Evolutionary conservation across 2,113 vertebrate species (phyloP), one percentile per base, ranked within the genome.

Genomic region (Ictidomys tridecemlineatus): DNA sequence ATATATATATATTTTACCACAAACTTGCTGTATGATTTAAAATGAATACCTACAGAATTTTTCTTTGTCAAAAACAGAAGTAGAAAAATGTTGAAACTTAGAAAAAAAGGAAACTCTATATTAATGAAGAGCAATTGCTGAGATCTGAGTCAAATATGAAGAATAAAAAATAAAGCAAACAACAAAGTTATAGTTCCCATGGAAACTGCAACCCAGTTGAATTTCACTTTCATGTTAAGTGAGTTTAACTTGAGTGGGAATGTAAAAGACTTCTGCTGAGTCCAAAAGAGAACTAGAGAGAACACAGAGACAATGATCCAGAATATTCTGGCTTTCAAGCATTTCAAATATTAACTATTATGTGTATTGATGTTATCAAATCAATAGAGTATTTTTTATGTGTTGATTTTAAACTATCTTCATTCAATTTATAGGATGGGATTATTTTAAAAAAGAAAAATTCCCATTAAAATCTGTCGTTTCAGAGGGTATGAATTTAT

Each of bases 211-310:
- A 93, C 91, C 92, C 91, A 92, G 87, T 95, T 90, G 92, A 85
- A 96, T 92, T 95, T 98, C 86, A 96, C 96, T 98, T 97, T 98
- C 89, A 96, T 96, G 94, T 89, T 93, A 97, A 97, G 65, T 95
- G 93, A 96, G 96, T 97, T 97, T 96, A 97, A 97, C 92, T 97
- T 92, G 73, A 96, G 93, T 92, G 37, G 58, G 30, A 96, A 98
- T 95, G 95, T 42, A 96, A 97, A 98, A 93, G 80, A 89, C 56
- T 88, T 90, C n/a, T 56, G 94, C 80, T 84, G 61, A 97, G 83
- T 63, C 74, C 90, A 94, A 97, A 95, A 73, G 58, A 85, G 72
- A 98, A 97, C 76, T 93, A 86, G 3, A 26, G 48, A 93, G 61
- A 91, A 83, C 12, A 95, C 30, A 90, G n/a, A 93, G 30, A 95